Base-by-base conservation (phyloP, 2,888 invertebrate genomes). In the Dicyrtoma fusca region DNA sequence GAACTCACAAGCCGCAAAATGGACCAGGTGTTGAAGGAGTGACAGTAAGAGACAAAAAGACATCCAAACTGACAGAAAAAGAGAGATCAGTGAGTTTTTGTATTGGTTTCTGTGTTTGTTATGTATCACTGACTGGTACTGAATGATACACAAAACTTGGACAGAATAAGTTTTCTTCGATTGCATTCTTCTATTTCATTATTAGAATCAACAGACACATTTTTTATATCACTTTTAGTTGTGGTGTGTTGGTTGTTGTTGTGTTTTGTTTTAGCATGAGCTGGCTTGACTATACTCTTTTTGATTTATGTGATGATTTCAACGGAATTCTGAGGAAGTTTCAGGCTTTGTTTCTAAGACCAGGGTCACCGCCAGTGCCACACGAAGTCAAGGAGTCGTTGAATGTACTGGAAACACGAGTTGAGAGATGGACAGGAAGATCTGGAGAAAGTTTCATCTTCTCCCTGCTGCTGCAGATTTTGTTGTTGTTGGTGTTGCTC, bases 321-420 rank as follows among this genome's bases (percentile, higher is more conserved):
- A 17, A n/a, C 49, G 49, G n/a, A 34, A 34, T 49, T 49, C 11
- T 19, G 34, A 34, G 34, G 34, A 34, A 34, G 34, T 34, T 34
- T 61, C 42, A 42, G 59, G 26, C n/a, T 70, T 57, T 62, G 17
- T 44, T 45, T 62, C 51, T 34, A 69, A 53, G 70, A 77, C 80
- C 80, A 78, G 79, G 78, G 80, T 80, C 80, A 80, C 79, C 80
- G 79, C 80, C 79, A 79, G 71, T 77, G 76, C 76, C 79, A 78
- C 71, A 79, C 74, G 70, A 77, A 77, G 69, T 77, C 74, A 71
- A 77, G 74, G 73, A 79, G 55, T 73, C 77, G 75, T 75, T 76
- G 77, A 74, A 78, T 68, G 74, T 78, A 73, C 71, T 76, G 53
- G 72, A 77, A 70, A 72, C 78, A 80, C 49, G 78, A 74, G 47